Base-by-base conservation (phyloP, 2,888 invertebrate species). In the Chloroclystis v-ata region DNA sequence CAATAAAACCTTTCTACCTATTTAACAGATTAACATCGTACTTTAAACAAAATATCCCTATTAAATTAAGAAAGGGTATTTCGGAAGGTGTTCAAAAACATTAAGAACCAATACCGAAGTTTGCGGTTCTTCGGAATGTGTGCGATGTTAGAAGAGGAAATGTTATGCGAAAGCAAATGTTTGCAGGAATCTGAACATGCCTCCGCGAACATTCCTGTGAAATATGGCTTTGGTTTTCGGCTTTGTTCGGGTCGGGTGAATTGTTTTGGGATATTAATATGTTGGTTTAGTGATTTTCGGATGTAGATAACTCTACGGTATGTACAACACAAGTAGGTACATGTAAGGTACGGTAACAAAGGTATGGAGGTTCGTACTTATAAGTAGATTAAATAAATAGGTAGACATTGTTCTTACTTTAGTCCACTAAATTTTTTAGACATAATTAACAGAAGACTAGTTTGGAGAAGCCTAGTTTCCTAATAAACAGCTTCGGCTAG, bases 61-160 rank as follows among this genome's bases (percentile, higher is more conserved):
- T 54, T 51, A 52, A 39, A 49, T 49, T 47, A 40, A 40, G 32
- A 40, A 47, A 43, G 47, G 49, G 54, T 51, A 43, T 52, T 32
- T 44, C 35, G 35, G 43, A 25, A 38, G 38, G 28, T 30, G 39
- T 20, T 20, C 38, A 37, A 51, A 51, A 49, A 51, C 45, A 43
- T 51, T 48, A 51, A 44, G 20, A 20, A 20, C 5, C n/a, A n/a
- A 20, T 20, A 20, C 41, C 25, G 29, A 26, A 43, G 29, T 16
- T 16, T 35, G 20, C 20, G 20, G 32, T 41, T 24, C 37, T 45
- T 45, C 14, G 37, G 50, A 46, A 50, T 50, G 50, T 40, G 38
- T 39, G 40, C 29, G 25, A 41, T 43, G 37, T 43, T 25, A 30
- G 26, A 29, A 25, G 29, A 26, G 24, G 37, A 20, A 20, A 20